These are phyloP conservation scores for Oplegnathus fasciatus DNA, from an alignment of 2,113 vertebrate species.

Conservation along the genomic window DNA sequence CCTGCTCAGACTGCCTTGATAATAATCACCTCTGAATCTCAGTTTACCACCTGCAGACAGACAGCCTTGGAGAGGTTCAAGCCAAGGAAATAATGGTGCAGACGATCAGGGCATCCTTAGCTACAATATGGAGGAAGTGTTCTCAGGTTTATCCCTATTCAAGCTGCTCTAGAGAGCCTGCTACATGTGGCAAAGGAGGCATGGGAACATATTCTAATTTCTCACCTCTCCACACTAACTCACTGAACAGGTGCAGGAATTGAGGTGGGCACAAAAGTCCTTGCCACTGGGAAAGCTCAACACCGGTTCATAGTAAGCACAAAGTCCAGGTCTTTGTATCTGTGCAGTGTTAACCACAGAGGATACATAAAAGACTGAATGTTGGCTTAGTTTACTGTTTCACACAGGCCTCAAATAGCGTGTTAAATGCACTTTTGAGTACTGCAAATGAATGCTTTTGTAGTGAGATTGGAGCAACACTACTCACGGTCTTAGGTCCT, in stretches of 20 bases:
- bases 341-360: constrained; percentile 8
- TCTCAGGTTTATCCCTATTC: not conserved
- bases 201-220: not conserved
- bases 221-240: not conserved
- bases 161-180: not conserved
- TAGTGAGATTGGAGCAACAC: not conserved
- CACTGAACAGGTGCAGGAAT: constrained; percentile 7
- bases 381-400: constrained; percentile 1
- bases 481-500: not conserved
- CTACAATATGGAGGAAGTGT: not conserved
- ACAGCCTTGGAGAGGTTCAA: not conserved
- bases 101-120: not conserved
- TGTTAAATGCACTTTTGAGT: constrained; percentile 19
- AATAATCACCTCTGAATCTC: constrained; percentile 13
- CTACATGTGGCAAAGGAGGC: not conserved
- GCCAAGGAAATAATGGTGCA: not conserved
- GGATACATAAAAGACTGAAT: constrained; percentile 8
- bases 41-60: not conserved
- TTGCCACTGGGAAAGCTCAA: not conserved
- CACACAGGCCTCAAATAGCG: not conserved
- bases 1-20: not conserved
- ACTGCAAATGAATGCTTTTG: not conserved
- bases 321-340: constrained; percentile 1
- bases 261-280: not conserved
- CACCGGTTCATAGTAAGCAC: not conserved